A percentile compares a stretch with the other conserved stretches of the same genome.
Conservation (phyloP, 1,140 invertebrate genomes). For the Nomia melanderi region DNA sequence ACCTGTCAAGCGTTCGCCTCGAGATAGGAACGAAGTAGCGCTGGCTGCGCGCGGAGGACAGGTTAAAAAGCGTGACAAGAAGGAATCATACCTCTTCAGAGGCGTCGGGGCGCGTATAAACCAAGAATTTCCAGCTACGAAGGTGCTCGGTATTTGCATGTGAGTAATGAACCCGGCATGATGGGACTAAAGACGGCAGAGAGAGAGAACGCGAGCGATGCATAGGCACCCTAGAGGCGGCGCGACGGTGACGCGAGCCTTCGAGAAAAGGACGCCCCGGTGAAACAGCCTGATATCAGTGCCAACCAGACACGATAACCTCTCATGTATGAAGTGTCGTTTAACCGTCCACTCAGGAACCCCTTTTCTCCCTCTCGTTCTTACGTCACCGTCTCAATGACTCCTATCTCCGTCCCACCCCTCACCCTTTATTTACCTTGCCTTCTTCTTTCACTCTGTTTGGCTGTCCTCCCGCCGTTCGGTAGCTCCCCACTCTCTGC, state of each 20-base stretch:
- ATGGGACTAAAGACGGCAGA: slow-evolving; percentile 50
- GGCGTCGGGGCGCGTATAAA: slow-evolving; percentile 12
- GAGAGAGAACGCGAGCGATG: slow-evolving; percentile 35
- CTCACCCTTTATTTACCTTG: slow-evolving; percentile 34
- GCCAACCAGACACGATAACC: slow-evolving; percentile 67
- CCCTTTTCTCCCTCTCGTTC: slow-evolving; percentile 1
- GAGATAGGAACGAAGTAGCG: too few species aligned
- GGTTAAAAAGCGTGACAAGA: background rate
- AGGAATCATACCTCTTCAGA: background rate
- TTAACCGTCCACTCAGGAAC: slow-evolving; percentile 58
- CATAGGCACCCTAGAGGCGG: slow-evolving; percentile 8
- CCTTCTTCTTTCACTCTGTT: slow-evolving; percentile 39
- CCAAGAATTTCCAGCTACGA: slow-evolving; percentile 14
- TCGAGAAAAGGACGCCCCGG: slow-evolving; percentile 16
- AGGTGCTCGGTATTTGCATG: slow-evolving; percentile 59
- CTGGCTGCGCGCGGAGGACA: background rate
- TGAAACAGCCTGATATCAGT: slow-evolving; percentile 58
- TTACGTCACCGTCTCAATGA: slow-evolving; percentile 26
- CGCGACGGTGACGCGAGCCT: background rate
- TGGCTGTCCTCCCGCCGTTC: background rate
- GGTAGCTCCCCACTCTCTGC: background rate
- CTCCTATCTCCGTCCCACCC: slow-evolving; percentile 13
- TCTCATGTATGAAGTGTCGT: slow-evolving; percentile 68
- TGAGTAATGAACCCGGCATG: slow-evolving; percentile 62
- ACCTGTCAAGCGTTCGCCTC: too few species aligned